phyloP scores from a whole-genome alignment of 2,113 vertebrate species.

The Nothocercus julius region DNA sequence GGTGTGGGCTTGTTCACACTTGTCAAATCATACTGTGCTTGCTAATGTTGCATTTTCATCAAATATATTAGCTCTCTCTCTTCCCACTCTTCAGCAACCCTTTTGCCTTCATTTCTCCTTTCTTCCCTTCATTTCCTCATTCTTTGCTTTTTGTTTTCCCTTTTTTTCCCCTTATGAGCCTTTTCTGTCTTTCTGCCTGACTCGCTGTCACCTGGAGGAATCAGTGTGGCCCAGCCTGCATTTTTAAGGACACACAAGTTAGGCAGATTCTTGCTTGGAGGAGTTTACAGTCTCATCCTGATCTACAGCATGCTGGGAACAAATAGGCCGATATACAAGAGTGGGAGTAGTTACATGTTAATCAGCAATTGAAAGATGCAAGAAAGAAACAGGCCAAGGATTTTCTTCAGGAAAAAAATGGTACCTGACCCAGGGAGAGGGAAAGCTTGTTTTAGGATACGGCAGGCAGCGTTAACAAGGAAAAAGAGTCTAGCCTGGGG shows the following conservation, averaged over 20 bases:
- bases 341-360: slow-evolving; percentile 31
- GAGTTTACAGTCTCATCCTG: slow-evolving; percentile 31
- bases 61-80: not conserved
- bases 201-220: not conserved
- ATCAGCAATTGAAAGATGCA: slow-evolving; percentile 7
- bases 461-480: slow-evolving; percentile 18
- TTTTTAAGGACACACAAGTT: slow-evolving; percentile 10
- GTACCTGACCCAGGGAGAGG: not conserved
- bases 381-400: not conserved
- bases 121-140: not conserved
- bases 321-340: not conserved
- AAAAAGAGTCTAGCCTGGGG: not conserved
- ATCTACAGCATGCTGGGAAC: not conserved
- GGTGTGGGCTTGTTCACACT: slow-evolving; percentile 72
- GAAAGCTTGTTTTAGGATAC: slow-evolving; percentile 10
- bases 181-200: not conserved
- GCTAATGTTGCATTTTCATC: slow-evolving; percentile 69
- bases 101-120: not conserved
- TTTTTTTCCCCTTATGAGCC: not conserved
- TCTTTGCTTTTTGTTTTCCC: not conserved
- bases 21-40: slow-evolving; percentile 64
- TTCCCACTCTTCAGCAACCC: not conserved
- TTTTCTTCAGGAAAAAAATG: not conserved
- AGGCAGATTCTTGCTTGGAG: slow-evolving; percentile 59
- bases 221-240: slow-evolving; percentile 6